A percentile compares a stretch with the other conserved stretches of the same genome.
These are phyloP conservation scores for Microcebus griseorufus DNA, from an alignment of 2,113 vertebrate genomes.

Conservation along the genomic window DNA sequence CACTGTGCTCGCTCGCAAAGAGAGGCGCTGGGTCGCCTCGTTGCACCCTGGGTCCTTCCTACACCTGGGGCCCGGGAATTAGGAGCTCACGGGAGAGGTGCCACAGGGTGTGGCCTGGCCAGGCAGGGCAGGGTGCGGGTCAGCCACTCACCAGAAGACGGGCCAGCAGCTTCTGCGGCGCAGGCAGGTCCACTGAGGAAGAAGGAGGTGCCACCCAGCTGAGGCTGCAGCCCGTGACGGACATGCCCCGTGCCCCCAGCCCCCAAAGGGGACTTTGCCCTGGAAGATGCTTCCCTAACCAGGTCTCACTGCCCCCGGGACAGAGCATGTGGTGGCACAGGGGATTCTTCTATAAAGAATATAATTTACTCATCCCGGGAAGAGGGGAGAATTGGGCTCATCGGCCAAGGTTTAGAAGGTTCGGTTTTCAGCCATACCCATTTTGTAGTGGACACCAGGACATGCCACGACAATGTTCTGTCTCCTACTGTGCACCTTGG, in stretches of 20 bases:
- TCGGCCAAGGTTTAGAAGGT: neutral
- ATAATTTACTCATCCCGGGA: no score
- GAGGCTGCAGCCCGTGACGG: neutral
- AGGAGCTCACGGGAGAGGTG: neutral
- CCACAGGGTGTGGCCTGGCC: accelerated
- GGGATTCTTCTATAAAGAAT: neutral
- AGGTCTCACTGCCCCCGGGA: accelerated
- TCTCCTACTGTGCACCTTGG: neutral
- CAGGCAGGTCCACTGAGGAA: constrained; percentile 70
- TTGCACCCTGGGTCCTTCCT: neutral
- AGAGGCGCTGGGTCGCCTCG: neutral
- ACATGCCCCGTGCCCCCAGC: accelerated
- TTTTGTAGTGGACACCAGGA: no score
- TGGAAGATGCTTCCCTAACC: neutral
- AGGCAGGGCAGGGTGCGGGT: accelerated
- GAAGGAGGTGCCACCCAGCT: neutral
- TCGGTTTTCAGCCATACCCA: accelerated
- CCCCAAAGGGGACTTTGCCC: accelerated
- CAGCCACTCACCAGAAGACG: constrained; percentile 72
- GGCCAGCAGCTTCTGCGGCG: constrained; percentile 71
- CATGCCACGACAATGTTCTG: accelerated
- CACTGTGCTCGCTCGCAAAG: neutral
- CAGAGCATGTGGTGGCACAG: neutral
- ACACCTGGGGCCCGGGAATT: neutral
- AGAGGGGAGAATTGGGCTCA: neutral